These are phyloP conservation scores for Zaprionus capensis DNA, from an alignment of 1,140 invertebrate genomes.

Conservation along the genomic window DNA sequence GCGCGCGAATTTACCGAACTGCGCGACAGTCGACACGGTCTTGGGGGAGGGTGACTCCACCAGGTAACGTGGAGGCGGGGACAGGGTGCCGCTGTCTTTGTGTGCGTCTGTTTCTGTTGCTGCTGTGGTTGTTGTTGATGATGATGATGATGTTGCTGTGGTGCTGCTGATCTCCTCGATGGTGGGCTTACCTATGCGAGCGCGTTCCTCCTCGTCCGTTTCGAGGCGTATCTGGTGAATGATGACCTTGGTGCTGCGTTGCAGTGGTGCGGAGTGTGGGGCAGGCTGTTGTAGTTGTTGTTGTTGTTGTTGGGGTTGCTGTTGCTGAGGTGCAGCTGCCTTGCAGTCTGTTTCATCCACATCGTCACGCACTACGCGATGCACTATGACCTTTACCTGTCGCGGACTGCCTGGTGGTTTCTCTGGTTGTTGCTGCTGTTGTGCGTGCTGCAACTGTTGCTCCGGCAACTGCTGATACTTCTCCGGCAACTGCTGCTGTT, in stretches of 20 bases:
- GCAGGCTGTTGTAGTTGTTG: not conserved
- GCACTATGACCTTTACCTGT: constrained; percentile 78
- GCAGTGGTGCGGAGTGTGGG: constrained; percentile 11
- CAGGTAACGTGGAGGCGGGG: constrained; percentile 66
- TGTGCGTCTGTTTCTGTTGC: constrained; percentile 2
- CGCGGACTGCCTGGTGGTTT: constrained; percentile 58
- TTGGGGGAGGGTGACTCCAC: constrained; percentile 66
- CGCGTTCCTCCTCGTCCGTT: constrained; percentile 46
- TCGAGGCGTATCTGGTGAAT: constrained; percentile 76
- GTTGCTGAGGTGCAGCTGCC: not conserved
- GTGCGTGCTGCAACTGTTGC: constrained; percentile 32
- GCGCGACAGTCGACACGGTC: constrained; percentile 16
- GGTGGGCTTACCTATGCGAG: constrained; percentile 53
- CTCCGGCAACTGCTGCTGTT: constrained; percentile 31
- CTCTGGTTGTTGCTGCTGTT: constrained; percentile 13
- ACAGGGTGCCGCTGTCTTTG: constrained; percentile 52
- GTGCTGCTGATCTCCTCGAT: constrained; percentile 70
- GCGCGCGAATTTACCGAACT: constrained; percentile 55
- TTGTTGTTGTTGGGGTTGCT: not conserved
- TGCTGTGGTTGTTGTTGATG: constrained; percentile 17
- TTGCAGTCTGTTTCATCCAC: constrained; percentile 1
- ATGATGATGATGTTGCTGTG: constrained; percentile 26
- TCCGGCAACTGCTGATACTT: constrained; percentile 8
- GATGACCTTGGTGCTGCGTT: constrained; percentile 70
- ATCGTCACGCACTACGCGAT: constrained; percentile 62